phyloP scores from a whole-genome alignment of 2,888 invertebrate genomes.

The Xylocampa areola region DNA sequence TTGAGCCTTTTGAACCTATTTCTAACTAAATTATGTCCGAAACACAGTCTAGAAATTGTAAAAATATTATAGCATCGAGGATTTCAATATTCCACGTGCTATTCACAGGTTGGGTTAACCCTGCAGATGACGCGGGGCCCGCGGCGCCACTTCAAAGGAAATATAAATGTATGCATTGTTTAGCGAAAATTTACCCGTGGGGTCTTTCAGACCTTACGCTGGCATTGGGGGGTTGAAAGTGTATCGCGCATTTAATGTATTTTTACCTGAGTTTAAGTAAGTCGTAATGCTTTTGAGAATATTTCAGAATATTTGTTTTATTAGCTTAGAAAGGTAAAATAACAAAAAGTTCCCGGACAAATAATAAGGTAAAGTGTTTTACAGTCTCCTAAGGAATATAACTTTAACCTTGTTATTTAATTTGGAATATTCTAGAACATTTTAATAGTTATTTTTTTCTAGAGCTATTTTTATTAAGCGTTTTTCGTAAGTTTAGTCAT shows the following conservation, averaged over 20 bases:
- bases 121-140: constrained; percentile 85
- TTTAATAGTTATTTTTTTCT: too few relatives aligned
- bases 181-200: constrained; percentile 80
- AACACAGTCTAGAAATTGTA: constrained; percentile 48
- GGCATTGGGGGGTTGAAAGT: constrained; percentile 64
- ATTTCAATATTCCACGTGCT: constrained; percentile 79
- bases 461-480: too few relatives aligned
- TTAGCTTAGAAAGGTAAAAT: constrained; percentile 10
- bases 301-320: constrained; percentile 29
- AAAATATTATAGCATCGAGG: constrained; percentile 51
- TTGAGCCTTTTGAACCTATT: too few relatives aligned
- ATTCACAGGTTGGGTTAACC: constrained; percentile 81
- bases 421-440: too few relatives aligned
- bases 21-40: constrained; percentile 24
- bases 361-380: too few relatives aligned
- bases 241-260: constrained; percentile 44
- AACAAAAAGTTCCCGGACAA: background rate
- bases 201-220: constrained; percentile 70
- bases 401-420: too few relatives aligned
- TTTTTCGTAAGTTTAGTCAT: too few relatives aligned
- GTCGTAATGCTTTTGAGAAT: constrained; percentile 36
- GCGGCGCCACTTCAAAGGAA: constrained; percentile 87
- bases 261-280: constrained; percentile 43
- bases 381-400: too few relatives aligned
- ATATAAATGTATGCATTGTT: constrained; percentile 88